phyloP scores from a whole-genome alignment of 2,113 vertebrate species.

The Syngnathus typhle region DNA sequence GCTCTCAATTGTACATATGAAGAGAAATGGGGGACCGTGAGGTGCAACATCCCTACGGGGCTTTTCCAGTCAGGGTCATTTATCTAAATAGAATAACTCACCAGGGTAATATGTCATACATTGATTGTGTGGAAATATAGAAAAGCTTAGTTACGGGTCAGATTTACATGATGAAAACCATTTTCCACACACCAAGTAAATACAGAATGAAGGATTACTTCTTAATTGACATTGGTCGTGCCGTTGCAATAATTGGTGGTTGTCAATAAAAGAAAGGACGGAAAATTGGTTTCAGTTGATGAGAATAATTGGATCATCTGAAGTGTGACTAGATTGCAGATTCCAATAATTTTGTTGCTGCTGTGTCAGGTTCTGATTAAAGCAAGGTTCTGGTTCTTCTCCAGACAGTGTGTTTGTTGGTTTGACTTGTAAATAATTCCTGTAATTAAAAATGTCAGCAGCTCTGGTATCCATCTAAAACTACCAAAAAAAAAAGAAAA shows the following conservation, averaged over 20 bases:
- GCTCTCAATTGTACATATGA: conserved; percentile 21
- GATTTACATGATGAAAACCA: not conserved
- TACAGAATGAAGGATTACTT: not conserved
- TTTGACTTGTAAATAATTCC: conserved; percentile 2
- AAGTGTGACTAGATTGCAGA: conserved; percentile 10
- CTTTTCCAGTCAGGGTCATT: conserved; percentile 30
- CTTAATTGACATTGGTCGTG: not conserved
- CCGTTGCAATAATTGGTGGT: not conserved
- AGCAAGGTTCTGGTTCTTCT: conserved; percentile 30
- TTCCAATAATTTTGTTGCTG: not conserved
- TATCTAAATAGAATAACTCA: conserved; percentile 37
- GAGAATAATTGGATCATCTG: conserved; percentile 15
- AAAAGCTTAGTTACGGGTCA: not conserved
- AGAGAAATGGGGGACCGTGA: conserved; percentile 26
- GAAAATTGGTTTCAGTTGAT: conserved; percentile 14
- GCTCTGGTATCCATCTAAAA: conserved; percentile 15
- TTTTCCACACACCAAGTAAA: not conserved
- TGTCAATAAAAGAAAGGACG: not conserved
- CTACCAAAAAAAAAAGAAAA: not conserved
- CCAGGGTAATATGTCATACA: conserved; percentile 41
- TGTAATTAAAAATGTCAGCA: conserved; percentile 12
- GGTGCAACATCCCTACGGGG: conserved; percentile 31
- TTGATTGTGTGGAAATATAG: conserved; percentile 22
- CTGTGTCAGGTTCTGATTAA: conserved; percentile 19
- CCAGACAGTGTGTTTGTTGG: not conserved